These are phyloP conservation scores for Perizoma affinitatum DNA, from an alignment of 2,888 invertebrate species.

Conservation along the genomic window DNA sequence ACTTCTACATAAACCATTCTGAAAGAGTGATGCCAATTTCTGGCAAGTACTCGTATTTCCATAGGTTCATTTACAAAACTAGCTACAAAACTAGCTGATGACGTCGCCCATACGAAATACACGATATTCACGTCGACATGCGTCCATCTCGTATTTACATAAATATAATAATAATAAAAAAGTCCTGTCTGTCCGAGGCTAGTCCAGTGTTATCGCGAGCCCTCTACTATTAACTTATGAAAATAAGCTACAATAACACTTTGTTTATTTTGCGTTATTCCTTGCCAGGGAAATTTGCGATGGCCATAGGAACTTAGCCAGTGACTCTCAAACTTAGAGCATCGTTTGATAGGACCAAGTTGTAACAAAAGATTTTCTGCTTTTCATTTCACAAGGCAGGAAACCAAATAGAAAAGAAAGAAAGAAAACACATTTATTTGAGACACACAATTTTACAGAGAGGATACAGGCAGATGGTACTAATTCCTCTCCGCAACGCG, in stretches of 20 bases:
- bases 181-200: slow-evolving; percentile 43
- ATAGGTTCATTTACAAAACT: slow-evolving; percentile 26
- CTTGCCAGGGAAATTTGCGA: slow-evolving; percentile 72
- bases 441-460: too few species aligned
- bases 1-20: neutral
- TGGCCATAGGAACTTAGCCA: slow-evolving; percentile 59
- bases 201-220: slow-evolving; percentile 41
- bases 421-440: too few species aligned
- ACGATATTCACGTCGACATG: slow-evolving; percentile 33
- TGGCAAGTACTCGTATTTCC: slow-evolving; percentile 7
- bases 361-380: too few species aligned
- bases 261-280: slow-evolving; percentile 81
- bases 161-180: slow-evolving; percentile 53
- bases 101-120: slow-evolving; percentile 21
- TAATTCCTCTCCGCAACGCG: too few species aligned
- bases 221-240: slow-evolving; percentile 80
- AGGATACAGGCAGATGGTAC: too few species aligned
- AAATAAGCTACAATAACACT: slow-evolving; percentile 83
- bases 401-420: too few species aligned
- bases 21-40: slow-evolving; percentile 24
- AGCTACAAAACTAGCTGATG: slow-evolving; percentile 14
- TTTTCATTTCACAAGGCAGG: too few species aligned
- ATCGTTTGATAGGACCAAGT: too few species aligned
- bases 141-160: slow-evolving; percentile 51
- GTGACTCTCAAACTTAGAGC: slow-evolving; percentile 55